A percentile compares a stretch with the other conserved stretches of the same genome.
These are phyloP conservation scores for Oligia latruncula DNA, from an alignment of 2,888 invertebrate species.

Conservation along the genomic window DNA sequence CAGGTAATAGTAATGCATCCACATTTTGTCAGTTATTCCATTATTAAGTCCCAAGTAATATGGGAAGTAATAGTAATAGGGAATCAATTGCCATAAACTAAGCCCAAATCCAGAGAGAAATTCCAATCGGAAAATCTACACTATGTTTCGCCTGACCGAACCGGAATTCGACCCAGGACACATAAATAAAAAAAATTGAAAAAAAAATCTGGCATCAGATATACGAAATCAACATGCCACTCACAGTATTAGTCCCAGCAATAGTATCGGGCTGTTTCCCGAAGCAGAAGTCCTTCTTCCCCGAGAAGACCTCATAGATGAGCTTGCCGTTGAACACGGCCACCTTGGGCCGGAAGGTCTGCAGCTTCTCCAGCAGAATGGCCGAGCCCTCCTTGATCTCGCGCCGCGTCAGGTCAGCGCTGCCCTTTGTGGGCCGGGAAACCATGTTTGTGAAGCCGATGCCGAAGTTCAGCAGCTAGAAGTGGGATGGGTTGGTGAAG, in stretches of 20 bases:
- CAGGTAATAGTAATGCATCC: too few species aligned
- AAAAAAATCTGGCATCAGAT: neutral
- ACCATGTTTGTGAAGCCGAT: conserved; percentile 99
- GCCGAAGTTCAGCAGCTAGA: conserved; percentile 95
- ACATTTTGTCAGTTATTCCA: neutral
- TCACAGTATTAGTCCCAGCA: conserved; percentile 98
- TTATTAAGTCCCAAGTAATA: too few species aligned
- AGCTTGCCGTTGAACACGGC: conserved; percentile 99
- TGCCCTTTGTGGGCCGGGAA: conserved; percentile 97
- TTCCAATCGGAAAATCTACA: neutral
- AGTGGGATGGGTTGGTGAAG: neutral
- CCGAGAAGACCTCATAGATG: conserved; percentile 99
- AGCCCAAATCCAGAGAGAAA: too few species aligned
- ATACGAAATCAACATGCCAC: conserved; percentile 70
- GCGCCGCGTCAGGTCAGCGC: conserved; percentile 97
- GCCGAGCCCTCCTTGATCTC: conserved; percentile 98
- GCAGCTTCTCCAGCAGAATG: conserved; percentile 96
- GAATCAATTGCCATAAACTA: too few species aligned
- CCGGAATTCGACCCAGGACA: neutral
- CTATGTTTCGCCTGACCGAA: neutral
- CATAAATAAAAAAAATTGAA: neutral
- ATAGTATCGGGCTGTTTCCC: conserved; percentile 98
- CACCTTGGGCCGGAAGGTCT: conserved; percentile 98
- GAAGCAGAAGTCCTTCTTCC: conserved; percentile 99
- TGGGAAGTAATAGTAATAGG: too few species aligned